These are phyloP conservation scores for Burhinus oedicnemus DNA, from an alignment of 2,113 vertebrate species.

Conservation along the genomic window DNA sequence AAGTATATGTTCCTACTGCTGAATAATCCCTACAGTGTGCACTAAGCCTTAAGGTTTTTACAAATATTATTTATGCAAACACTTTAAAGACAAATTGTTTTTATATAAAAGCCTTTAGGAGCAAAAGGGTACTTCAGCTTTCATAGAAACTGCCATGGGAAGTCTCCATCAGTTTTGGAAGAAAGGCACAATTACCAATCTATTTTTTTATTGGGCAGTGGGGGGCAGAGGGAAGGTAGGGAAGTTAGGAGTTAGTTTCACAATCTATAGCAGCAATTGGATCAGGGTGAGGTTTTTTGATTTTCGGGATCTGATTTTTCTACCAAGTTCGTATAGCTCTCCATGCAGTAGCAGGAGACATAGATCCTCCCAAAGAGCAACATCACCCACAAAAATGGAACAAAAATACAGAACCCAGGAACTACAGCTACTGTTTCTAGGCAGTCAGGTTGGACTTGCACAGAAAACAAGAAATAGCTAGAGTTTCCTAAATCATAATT, in stretches of 20 bases:
- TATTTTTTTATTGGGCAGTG: not conserved
- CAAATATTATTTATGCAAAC: not conserved
- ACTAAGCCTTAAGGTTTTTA: not conserved
- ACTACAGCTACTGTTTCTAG: not conserved
- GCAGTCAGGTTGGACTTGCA: not conserved
- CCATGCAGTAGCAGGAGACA: not conserved
- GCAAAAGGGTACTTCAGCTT: not conserved
- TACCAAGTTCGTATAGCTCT: not conserved
- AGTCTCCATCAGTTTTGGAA: not conserved
- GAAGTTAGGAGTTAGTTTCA: not conserved
- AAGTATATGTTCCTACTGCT: not conserved
- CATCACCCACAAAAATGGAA: not conserved
- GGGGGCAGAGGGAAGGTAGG: not conserved
- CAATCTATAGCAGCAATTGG: not conserved
- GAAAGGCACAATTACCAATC: not conserved
- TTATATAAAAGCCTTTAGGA: not conserved
- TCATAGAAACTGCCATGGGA: not conserved
- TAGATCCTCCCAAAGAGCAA: not conserved
- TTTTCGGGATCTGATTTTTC: not conserved
- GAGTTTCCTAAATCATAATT: not conserved
- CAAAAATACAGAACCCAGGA: not conserved
- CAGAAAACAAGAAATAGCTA: not conserved
- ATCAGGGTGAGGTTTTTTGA: not conserved
- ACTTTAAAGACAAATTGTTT: not conserved
- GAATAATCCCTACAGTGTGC: not conserved